These are phyloP conservation scores for Erynnis tages DNA, from an alignment of 2,888 invertebrate genomes.

Conservation along the genomic window DNA sequence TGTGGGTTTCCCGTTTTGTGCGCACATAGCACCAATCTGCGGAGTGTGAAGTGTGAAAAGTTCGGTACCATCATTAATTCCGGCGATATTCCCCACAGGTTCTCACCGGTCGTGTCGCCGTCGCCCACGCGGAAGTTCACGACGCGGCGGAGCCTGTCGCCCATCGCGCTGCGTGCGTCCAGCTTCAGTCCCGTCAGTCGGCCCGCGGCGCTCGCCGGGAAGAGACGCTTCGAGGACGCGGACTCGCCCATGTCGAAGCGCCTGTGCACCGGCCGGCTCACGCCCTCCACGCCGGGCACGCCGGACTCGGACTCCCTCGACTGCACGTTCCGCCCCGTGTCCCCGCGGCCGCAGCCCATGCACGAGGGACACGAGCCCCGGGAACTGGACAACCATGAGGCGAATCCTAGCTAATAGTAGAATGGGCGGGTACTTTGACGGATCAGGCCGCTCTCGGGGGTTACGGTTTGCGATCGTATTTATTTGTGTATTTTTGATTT, in stretches of 20 bases:
- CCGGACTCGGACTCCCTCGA: slow-evolving; percentile 73
- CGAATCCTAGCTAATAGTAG: slow-evolving; percentile 71
- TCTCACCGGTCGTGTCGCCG: slow-evolving; percentile 85
- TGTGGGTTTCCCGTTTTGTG: no score
- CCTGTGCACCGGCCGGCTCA: slow-evolving; percentile 61
- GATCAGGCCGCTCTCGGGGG: slow-evolving; percentile 1
- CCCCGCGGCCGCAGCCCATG: slow-evolving; percentile 64
- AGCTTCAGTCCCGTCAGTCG: slow-evolving; percentile 85
- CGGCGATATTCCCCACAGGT: slow-evolving; percentile 47
- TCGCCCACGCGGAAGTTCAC: slow-evolving; percentile 93
- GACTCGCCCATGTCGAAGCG: slow-evolving; percentile 73
- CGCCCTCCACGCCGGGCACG: slow-evolving; percentile 56
- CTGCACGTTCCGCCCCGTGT: slow-evolving; percentile 76
- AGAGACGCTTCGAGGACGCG: slow-evolving; percentile 84
- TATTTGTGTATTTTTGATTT: no score
- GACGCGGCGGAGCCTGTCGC: slow-evolving; percentile 92
- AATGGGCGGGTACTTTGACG: not conserved
- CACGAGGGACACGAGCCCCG: slow-evolving; percentile 45
- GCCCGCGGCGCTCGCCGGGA: slow-evolving; percentile 75
- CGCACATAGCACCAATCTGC: no score
- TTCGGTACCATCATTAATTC: no score
- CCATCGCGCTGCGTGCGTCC: slow-evolving; percentile 91
- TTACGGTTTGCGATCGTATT: no score
- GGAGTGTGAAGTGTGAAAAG: no score
- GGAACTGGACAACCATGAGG: slow-evolving; percentile 55